Evolutionary conservation across 92 coral and sea anemone species (phyloP), one percentile per base, ranked within the genome.

Genomic region (Desmophyllum pertusum): DNA sequence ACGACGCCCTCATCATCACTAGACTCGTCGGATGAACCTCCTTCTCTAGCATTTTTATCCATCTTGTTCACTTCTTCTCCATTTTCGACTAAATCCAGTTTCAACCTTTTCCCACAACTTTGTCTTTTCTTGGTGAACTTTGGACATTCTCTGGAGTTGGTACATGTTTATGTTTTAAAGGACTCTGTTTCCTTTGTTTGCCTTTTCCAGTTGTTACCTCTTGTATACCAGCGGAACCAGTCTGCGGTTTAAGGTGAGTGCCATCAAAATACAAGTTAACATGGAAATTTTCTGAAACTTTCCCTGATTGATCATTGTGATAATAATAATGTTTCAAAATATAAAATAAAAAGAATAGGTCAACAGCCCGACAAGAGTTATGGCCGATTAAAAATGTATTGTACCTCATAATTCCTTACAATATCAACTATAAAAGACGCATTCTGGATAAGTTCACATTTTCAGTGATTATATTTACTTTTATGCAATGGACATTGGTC

Each of bases 1-100:
- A 89, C 95, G 63, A 93, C 85, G 3, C 76, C 92, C 40, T 87
- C 91, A 25, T 89, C 93, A 72, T 82, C 79, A 72, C 86, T 82
- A 1, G 86, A 71, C 29, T 82, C 86, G 0, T 72, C 86, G 27
- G 70, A 72, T 10, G 36, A 41, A 62, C 33, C 40, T 3, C 29
- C 46, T 5, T 57, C 25, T 55, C 29, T 48, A 23, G 67, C 39
- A 30, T 30, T 51, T 25, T 37, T 39, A 35, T 1, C 63, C n/a
- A 27, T 38, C 10, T 7, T 39, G 2, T 40, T 29, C 0, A 15
- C 59, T 52, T 82, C 21, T 18, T 14, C 45, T 13, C 17, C 25
- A 53, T 2, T 69, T 11, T 13, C 53, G 13, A 11, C 29, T 45
- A 30, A 42, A 11, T 82, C 72, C 21, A 71, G 68, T 17, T 57